Conservation (phyloP, 2,888 invertebrate species). For the Sphaerophoria rueppellii region DNA sequence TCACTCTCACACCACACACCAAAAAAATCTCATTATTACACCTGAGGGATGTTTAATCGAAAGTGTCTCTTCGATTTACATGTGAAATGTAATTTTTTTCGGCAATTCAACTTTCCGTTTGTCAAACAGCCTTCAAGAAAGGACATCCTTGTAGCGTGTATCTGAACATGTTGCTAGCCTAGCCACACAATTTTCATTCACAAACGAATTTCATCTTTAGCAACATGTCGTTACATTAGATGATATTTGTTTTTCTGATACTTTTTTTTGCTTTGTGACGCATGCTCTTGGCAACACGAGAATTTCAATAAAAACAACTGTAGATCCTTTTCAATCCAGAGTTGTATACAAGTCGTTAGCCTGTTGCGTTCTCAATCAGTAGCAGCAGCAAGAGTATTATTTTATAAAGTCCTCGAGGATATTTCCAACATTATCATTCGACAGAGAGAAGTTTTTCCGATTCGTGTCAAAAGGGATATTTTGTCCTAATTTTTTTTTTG, state of each 20-base stretch:
- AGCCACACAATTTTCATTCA: constrained; percentile 38
- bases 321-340: constrained; percentile 77
- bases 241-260: neutral
- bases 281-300: constrained; percentile 70
- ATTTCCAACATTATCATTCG: constrained; percentile 3
- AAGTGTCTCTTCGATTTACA: constrained; percentile 64
- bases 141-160: constrained; percentile 21
- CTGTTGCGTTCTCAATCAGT: constrained; percentile 79
- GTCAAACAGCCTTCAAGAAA: constrained; percentile 22
- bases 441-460: neutral
- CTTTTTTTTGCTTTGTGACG: constrained; percentile 50
- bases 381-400: constrained; percentile 16
- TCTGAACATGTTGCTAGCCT: constrained; percentile 59
- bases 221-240: constrained; percentile 54
- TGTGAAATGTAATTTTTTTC: constrained; percentile 4
- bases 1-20: constrained; percentile 18
- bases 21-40: constrained; percentile 76
- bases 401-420: neutral
- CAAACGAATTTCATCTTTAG: constrained; percentile 14
- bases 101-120: neutral
- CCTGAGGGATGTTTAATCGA: constrained; percentile 75
- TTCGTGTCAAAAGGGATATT: constrained; percentile 27
- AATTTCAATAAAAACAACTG: constrained; percentile 79
- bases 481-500: neutral
- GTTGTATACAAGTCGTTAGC: constrained; percentile 80